Evolutionary conservation across 2,888 invertebrate genomes (phyloP).

Genomic region (Periphyllus acericola): DNA sequence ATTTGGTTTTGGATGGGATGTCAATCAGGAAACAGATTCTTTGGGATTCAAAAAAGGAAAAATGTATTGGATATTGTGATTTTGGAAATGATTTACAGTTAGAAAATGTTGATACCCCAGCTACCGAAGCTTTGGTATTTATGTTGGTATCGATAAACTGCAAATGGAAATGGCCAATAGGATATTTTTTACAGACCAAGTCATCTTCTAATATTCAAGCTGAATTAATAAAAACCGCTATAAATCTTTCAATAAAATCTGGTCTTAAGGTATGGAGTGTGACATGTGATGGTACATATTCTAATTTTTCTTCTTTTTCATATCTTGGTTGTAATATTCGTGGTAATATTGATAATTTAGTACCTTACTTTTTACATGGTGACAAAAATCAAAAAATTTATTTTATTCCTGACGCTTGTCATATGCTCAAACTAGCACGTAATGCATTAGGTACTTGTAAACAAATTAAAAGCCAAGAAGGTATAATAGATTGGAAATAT

Average conservation of each 20-base stretch:
- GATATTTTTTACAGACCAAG: constrained; percentile 63
- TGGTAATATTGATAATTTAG: no score
- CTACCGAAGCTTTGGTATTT: constrained; percentile 63
- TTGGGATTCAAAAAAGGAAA: background rate
- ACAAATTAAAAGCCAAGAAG: constrained; percentile 7
- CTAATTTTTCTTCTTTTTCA: constrained; percentile 63
- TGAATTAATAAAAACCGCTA: constrained; percentile 43
- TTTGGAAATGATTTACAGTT: constrained; percentile 18
- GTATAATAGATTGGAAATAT: background rate
- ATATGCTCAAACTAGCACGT: constrained; percentile 2
- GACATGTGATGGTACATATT: constrained; percentile 62
- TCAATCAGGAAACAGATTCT: constrained; percentile 40
- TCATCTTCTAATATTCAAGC: constrained; percentile 16
- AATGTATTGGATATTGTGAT: constrained; percentile 40
- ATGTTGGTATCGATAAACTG: constrained; percentile 63
- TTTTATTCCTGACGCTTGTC: no score
- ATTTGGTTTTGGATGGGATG: constrained; percentile 9
- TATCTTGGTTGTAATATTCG: constrained; percentile 61
- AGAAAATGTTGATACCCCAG: constrained; percentile 38
- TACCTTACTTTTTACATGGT: no score
- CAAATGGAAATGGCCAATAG: constrained; percentile 63
- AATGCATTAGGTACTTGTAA: background rate
- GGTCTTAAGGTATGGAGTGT: constrained; percentile 42
- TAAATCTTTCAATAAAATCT: constrained; percentile 23
- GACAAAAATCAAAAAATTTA: background rate